Evolutionary conservation across 2,888 invertebrate genomes (phyloP), one percentile per base, ranked within the genome.

Genomic region (Yponomeuta cagnagella): DNA sequence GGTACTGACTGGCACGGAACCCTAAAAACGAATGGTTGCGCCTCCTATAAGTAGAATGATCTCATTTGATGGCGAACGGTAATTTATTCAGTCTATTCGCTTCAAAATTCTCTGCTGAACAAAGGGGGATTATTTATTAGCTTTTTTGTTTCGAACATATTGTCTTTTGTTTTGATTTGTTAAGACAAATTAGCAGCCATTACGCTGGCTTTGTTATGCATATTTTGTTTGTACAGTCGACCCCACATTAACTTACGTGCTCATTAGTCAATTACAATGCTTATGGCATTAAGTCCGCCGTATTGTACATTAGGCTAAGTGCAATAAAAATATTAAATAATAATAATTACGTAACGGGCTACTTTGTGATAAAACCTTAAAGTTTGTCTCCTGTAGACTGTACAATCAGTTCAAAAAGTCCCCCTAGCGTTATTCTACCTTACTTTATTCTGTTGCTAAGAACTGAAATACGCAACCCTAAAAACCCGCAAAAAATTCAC

Each of bases 131-230:
- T 58, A 58, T 58, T 64, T 64, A 64, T 64, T 64, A 23, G 31
- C n/a, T 64, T 64, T 64, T 64, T 64, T 30, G 23, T 30, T 31
- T 64, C 8, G 12, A 58, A 58, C 52, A 58, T 15, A 58, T 58
- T 58, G 52, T 58, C 52, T 58, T 58, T 58, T 58, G 52, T 58
- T 58, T 58, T 58, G 52, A 58, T 58, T 58, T 58, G 52, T 58
- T 58, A 12, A 58, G 52, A 58, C 52, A 58, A 58, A 58, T 58
- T 58, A 58, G 12, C 52, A 3, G 52, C 52, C 15, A 58, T 58
- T 58, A 58, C 15, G 52, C 31, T 30, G 64, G 23, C 30, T 64
- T 64, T 64, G 31, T 64, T 30, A 64, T 10, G 23, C 31, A 10
- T 64, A 64, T n/a, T 64, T 64, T 64, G 15, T 58, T 58, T 58